phyloP scores from a whole-genome alignment of 1,140 invertebrate species.

The Calephelis virginiensis region DNA sequence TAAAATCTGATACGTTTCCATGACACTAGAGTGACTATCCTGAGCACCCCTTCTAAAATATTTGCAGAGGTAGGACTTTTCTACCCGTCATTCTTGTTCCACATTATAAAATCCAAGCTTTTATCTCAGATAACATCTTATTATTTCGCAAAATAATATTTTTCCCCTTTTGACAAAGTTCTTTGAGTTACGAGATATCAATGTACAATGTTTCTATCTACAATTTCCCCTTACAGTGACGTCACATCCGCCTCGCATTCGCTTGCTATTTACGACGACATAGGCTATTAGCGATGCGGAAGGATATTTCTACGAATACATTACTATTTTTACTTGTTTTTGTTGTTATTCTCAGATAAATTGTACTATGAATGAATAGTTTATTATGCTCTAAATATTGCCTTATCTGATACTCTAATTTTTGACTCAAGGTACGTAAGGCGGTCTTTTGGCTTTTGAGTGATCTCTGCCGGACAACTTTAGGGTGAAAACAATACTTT shows the following conservation, averaged over 20 bases:
- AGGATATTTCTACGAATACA: constrained; percentile 10
- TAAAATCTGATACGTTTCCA: too few relatives aligned
- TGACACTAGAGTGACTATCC: too few relatives aligned
- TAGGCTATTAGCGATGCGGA: constrained; percentile 11
- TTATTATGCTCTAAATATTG: too few relatives aligned
- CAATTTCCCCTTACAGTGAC: constrained; percentile 16
- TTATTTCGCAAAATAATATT: constrained; percentile 10
- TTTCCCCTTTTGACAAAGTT: constrained; percentile 19
- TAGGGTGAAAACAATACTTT: too few relatives aligned
- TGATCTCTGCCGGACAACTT: too few relatives aligned
- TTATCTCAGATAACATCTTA: constrained; percentile 5
- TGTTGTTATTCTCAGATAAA: neutral
- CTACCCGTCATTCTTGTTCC: neutral
- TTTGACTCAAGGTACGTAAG: too few relatives aligned
- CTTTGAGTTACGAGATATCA: constrained; percentile 16
- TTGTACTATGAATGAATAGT: neutral
- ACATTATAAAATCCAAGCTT: constrained; percentile 5
- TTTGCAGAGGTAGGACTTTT: neutral
- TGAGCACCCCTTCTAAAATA: neutral
- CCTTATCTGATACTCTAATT: too few relatives aligned
- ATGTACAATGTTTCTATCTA: constrained; percentile 11
- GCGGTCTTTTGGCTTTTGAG: too few relatives aligned
- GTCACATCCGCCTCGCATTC: constrained; percentile 23
- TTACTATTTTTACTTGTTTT: constrained; percentile 1
- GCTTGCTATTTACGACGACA: constrained; percentile 15